These are phyloP conservation scores for Zeuzera pyrina DNA, from an alignment of 2,888 invertebrate genomes.

Conservation along the genomic window DNA sequence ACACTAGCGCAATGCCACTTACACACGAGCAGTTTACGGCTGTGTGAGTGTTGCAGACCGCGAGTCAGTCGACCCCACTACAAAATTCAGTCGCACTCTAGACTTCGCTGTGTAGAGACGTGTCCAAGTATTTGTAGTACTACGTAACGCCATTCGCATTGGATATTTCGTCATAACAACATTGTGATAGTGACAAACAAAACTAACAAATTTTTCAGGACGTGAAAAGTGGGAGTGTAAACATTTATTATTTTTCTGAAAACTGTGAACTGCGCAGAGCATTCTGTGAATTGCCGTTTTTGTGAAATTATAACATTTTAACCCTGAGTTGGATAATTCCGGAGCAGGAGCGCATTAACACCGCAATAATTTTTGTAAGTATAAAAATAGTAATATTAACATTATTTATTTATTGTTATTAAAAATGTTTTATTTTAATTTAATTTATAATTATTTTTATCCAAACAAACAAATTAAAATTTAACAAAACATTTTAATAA, in stretches of 20 bases:
- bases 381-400: no score
- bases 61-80: conserved; percentile 65
- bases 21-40: conserved; percentile 7
- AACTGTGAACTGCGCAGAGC: conserved; percentile 48
- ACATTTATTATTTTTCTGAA: conserved; percentile 32
- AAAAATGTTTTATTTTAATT: no score
- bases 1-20: no score
- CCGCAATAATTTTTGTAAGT: conserved; percentile 73
- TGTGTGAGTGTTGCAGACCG: conserved; percentile 54
- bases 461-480: no score
- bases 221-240: conserved; percentile 65
- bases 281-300: conserved; percentile 36
- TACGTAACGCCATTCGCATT: conserved; percentile 44
- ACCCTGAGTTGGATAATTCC: conserved; percentile 64
- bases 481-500: no score
- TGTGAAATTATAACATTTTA: conserved; percentile 54
- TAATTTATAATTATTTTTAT: no score
- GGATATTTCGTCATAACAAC: conserved; percentile 68
- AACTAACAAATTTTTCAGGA: conserved; percentile 36
- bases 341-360: conserved; percentile 51
- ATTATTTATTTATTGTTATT: no score
- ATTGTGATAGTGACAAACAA: conserved; percentile 60
- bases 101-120: conserved; percentile 46
- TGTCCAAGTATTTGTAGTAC: conserved; percentile 39
- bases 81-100: conserved; percentile 63